Base-by-base conservation (phyloP, 2,888 invertebrate genomes). In the Sturmia bella region DNA sequence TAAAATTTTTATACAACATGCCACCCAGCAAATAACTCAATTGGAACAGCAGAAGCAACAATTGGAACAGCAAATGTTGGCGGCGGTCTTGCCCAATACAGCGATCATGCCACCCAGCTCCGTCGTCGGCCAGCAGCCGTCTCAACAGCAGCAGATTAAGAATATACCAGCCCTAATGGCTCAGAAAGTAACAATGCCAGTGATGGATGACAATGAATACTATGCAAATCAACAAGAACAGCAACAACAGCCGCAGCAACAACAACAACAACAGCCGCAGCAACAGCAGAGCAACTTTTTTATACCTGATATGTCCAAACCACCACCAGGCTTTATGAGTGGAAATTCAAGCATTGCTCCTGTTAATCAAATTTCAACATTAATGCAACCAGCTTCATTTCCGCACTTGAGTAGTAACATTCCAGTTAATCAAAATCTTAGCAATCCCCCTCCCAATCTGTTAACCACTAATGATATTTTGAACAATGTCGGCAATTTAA, bases 1-100 rank as follows among this genome's bases (percentile, higher is more conserved):
- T 92, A 96, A 98, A 90, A 96, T 98, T 12, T 99, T 98, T 90
- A 96, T 97, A 12, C 94, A 95, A 77, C 99, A 99, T 91, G 96
- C 98, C 6, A 93, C 96, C 91, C 95, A 96, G 88, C 97, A 97
- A 91, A 96, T 98, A 86, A 95, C 96, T 87, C 96, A 95, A 86
- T 92, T 96, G 64, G 96, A 97, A 88, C 94, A 95, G 89, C 96
- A 96, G 89, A 96, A 95, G 87, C 93, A 94, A 84, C 92, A 91
- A 41, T 87, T 92, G n/a, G 92, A 92, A 63, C 91, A 90, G 61
- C 90, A 91, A 84, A 85, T 90, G 43, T 81, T 89, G 21, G 86
- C 86, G 6, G 83, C 86, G 9, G 87, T 86, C 4, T 57, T 88
- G 43, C 86, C 89, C 17, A 87, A 84, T 82, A 84, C 88, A 2